Percentiles rank a stretch among this genome's conserved stretches.
Conservation (phyloP, 1,140 invertebrate species). For the Carcinoscorpius rotundicauda region DNA sequence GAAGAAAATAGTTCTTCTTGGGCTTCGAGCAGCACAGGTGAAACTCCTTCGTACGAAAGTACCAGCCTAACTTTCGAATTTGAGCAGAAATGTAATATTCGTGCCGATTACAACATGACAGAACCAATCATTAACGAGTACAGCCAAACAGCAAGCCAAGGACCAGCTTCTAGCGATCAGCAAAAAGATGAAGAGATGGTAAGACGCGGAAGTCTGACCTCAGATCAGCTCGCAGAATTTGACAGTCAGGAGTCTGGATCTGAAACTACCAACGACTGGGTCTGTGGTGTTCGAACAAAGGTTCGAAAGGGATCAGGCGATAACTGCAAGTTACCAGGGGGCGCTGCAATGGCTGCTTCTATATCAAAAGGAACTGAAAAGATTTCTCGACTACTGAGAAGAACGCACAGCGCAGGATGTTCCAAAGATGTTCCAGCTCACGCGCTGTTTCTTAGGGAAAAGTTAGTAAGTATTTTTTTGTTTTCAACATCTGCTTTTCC, state of each 20-base stretch:
- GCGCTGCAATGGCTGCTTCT: constrained; percentile 19
- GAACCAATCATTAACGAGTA: not conserved
- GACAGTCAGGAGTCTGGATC: not conserved
- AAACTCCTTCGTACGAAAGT: constrained; percentile 21
- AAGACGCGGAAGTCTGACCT: not conserved
- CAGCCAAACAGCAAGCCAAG: not conserved
- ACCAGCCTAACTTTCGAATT: constrained; percentile 24
- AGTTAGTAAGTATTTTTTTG: constrained; percentile 18
- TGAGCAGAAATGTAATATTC: constrained; percentile 21
- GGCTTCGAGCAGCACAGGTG: constrained; percentile 20
- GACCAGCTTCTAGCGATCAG: not conserved
- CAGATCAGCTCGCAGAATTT: not conserved
- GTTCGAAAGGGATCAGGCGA: constrained; percentile 1
- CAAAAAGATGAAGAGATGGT: not conserved
- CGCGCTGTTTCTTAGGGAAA: constrained; percentile 29
- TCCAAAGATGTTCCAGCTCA: constrained; percentile 34
- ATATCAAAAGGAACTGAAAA: constrained; percentile 24
- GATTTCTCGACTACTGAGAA: constrained; percentile 30
- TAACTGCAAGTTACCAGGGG: constrained; percentile 7
- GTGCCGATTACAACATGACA: constrained; percentile 14
- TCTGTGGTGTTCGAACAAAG: constrained; percentile 8
- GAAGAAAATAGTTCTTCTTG: constrained; percentile 22
- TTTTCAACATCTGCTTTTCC: no score
- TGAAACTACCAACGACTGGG: not conserved
- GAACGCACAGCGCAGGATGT: constrained; percentile 35